Percentiles rank a stretch among this genome's conserved stretches.
Conservation (phyloP, 92 coral and sea anemone species). For the Metridium senile region DNA sequence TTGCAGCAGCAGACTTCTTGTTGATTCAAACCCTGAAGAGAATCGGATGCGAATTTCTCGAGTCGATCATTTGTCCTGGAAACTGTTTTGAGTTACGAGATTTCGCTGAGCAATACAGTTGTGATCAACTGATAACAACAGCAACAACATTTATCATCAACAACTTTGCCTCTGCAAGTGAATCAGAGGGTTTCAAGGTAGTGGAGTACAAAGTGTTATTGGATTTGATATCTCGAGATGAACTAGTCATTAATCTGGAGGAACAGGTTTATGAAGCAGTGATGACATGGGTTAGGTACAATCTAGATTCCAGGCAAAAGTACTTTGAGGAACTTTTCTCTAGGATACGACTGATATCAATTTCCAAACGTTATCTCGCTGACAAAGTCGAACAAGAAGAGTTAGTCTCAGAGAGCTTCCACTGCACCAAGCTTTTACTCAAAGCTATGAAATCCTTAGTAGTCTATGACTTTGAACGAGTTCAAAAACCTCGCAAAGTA, state of each 20-base stretch:
- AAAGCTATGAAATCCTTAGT: conserved; percentile 61
- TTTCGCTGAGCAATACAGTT: conserved; percentile 83
- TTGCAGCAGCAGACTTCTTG: conserved; percentile 82
- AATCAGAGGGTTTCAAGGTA: conserved; percentile 67
- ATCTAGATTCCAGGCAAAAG: conserved; percentile 45
- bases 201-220: conserved; percentile 50
- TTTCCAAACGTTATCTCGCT: conserved; percentile 65
- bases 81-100: conserved; percentile 76
- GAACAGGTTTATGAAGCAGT: conserved; percentile 79
- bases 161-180: conserved; percentile 72
- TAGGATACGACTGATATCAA: conserved; percentile 44
- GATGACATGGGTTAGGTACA: conserved; percentile 64
- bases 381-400: conserved; percentile 64
- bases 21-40: conserved; percentile 78
- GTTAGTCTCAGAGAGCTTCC: conserved; percentile 60
- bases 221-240: conserved; percentile 80
- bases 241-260: conserved; percentile 67
- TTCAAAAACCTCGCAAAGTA: conserved; percentile 37
- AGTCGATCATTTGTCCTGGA: conserved; percentile 53
- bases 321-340: conserved; percentile 68
- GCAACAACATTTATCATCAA: conserved; percentile 65
- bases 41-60: conserved; percentile 65
- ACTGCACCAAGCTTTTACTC: conserved; percentile 65
- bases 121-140: conserved; percentile 58
- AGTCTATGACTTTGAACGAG: conserved; percentile 40